Conservation (phyloP, 2,888 invertebrate genomes). For the Pterobdella sp. region DNA sequence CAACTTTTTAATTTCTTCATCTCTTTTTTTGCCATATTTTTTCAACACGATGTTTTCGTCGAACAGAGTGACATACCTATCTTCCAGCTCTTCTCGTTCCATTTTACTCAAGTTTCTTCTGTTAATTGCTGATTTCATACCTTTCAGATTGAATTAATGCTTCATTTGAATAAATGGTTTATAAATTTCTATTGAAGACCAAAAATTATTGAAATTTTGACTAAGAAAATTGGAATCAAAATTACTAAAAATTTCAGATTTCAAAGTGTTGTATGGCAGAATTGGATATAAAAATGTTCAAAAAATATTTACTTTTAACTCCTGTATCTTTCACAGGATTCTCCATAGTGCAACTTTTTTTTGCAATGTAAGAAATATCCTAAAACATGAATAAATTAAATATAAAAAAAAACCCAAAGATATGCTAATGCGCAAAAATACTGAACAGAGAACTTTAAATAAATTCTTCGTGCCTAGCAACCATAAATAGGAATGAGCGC, state of each 20-base stretch:
- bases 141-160: not conserved
- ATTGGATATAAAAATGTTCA: no score
- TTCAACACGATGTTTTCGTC: slow-evolving; percentile 61
- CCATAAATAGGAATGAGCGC: not conserved
- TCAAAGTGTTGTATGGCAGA: no score
- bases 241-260: no score
- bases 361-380: not conserved
- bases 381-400: not conserved
- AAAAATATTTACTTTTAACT: not conserved
- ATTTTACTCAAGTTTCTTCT: slow-evolving; percentile 48
- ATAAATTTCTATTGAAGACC: no score
- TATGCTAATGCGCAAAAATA: no score
- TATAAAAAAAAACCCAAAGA: not conserved
- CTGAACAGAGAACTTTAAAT: no score
- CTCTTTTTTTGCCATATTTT: slow-evolving; percentile 59
- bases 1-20: slow-evolving; percentile 59
- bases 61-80: slow-evolving; percentile 59
- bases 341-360: not conserved
- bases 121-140: slow-evolving; percentile 21
- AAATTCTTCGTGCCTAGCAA: not conserved
- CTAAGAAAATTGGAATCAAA: no score
- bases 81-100: slow-evolving; percentile 61
- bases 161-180: not conserved
- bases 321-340: not conserved
- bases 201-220: no score